phyloP scores from a whole-genome alignment of 2,797 vertebrate genomes.

The Galago senegalensis region DNA sequence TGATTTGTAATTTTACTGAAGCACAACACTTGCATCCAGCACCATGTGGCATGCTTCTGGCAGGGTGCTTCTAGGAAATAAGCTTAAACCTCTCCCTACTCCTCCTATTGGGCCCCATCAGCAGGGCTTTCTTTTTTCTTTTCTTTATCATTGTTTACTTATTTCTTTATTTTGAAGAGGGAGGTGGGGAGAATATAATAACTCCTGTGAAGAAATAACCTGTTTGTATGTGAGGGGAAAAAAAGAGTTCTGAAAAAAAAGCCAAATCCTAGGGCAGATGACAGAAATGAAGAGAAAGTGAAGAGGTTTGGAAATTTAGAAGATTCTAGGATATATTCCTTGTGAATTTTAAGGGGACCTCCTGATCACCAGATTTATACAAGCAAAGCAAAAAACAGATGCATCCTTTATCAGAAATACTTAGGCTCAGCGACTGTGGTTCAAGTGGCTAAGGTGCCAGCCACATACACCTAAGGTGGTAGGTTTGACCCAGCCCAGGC shows the following conservation, averaged over 20 bases:
- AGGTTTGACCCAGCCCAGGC: too few species aligned
- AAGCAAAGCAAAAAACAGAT: slow-evolving; percentile 1
- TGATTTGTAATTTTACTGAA: slow-evolving; percentile 1
- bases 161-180: too few species aligned
- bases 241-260: background rate
- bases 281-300: background rate
- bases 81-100: background rate
- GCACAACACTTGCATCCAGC: background rate
- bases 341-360: background rate
- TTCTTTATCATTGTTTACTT: too few species aligned
- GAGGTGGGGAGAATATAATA: background rate
- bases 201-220: background rate
- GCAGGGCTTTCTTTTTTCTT: background rate
- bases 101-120: background rate
- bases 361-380: background rate
- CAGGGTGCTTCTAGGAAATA: background rate
- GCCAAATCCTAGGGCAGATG: background rate
- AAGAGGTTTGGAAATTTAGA: background rate
- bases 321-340: background rate
- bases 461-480: too few species aligned
- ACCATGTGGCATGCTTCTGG: background rate
- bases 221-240: fast-evolving
- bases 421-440: too few species aligned
- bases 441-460: too few species aligned
- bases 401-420: too few species aligned